Evolutionary conservation across 2,888 invertebrate species (phyloP).

Genomic region (Petrophora chlorosata): DNA sequence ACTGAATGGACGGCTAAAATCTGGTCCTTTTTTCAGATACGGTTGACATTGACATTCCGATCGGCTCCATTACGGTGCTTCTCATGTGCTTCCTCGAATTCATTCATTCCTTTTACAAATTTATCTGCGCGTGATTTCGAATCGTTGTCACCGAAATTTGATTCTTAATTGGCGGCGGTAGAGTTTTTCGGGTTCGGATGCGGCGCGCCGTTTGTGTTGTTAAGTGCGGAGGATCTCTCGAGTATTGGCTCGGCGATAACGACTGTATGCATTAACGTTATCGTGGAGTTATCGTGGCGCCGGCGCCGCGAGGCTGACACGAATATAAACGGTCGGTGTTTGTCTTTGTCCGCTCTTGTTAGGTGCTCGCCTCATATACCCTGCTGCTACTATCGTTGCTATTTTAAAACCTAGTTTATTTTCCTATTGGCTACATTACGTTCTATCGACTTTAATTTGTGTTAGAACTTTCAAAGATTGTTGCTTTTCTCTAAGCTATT

Average conservation of each 20-base stretch:
- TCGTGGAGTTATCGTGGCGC: constrained; percentile 75
- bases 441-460: constrained; percentile 5
- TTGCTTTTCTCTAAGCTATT: constrained; percentile 6
- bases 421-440: background rate
- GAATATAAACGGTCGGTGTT: constrained; percentile 63
- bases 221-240: constrained; percentile 47
- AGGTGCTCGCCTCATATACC: constrained; percentile 38
- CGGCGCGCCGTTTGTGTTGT: constrained; percentile 49
- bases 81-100: constrained; percentile 74
- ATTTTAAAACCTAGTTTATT: constrained; percentile 27
- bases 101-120: constrained; percentile 70
- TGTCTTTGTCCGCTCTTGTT: constrained; percentile 56
- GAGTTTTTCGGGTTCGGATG: constrained; percentile 33
- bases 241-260: constrained; percentile 62
- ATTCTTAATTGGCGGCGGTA: constrained; percentile 46
- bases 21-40: constrained; percentile 63
- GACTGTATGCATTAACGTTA: constrained; percentile 78
- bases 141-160: constrained; percentile 42
- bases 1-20: constrained; percentile 41
- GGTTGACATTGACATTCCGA: constrained; percentile 71
- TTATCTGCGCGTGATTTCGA: constrained; percentile 38
- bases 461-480: background rate
- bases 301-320: constrained; percentile 68
- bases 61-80: constrained; percentile 64
- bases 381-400: constrained; percentile 25